Evolutionary conservation across 2,113 vertebrate genomes (phyloP), one percentile per base, ranked within the genome.

Genomic region (Gasterosteus aculeatus): DNA sequence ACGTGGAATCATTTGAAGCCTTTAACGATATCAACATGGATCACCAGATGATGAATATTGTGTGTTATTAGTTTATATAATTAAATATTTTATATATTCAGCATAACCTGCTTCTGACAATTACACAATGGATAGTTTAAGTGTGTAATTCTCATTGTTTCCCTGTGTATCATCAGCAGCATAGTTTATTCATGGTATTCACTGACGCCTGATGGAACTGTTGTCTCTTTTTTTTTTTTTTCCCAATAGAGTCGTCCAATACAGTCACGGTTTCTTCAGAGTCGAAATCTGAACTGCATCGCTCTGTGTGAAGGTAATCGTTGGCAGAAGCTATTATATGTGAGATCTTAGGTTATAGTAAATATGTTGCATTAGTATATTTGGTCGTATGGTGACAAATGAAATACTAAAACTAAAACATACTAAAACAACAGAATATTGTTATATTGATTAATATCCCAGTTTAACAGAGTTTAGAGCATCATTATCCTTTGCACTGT

Each of bases 271-370:
- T 99, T 99, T 90, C 95, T 99, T 61, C 98, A 99, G 93, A 99
- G 98, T 93, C 95, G 98, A 85, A 99, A 99, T 93, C 93, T 99
- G 83, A 99, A 99, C 91, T 99, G 98, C 92, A 99, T 99, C 66
- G 98, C 98, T 73, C 96, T 99, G 75, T 99, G 98, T 76, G 98
- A 99, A 98, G 98, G 98, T 99, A 93, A 75, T 82, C 18, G 26
- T 35, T 39, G 19, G 2, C 16, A 60, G 4, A 58, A 33, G 2
- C 10, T 10, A 1, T 47, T 56, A 39, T 35, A 7, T 16, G 1
- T 68, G 4, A 44, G 26, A 53, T 6, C 2, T 35, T 26, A 68
- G 15, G 38, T 44, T 19, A 14, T 58, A 14, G 5, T 47, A 14
- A 3, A 38, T 64, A 16, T 33, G n/a, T 51, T 54, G 3, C 39